Conservation (phyloP, 2,113 vertebrate species). For the Sminthopsis crassicaudata region DNA sequence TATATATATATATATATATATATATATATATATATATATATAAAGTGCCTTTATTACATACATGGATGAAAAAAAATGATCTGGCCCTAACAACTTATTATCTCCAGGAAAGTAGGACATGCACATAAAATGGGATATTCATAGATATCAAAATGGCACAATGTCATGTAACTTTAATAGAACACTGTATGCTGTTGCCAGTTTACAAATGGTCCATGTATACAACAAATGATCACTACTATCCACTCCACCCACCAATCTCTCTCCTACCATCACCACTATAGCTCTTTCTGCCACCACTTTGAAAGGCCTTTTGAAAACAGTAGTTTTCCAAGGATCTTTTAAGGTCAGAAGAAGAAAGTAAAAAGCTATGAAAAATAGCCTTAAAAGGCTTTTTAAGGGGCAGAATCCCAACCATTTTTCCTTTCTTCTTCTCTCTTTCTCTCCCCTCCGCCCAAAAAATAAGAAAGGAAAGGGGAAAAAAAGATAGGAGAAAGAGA, state of each 20-base stretch:
- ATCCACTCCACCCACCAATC: background rate
- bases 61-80: background rate
- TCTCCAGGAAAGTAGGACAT: background rate
- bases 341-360: background rate
- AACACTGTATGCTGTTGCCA: background rate
- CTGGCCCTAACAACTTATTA: background rate
- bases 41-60: background rate
- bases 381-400: background rate
- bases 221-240: background rate
- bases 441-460: too few species aligned
- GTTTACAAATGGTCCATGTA: background rate
- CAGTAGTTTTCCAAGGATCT: background rate
- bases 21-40: too few species aligned
- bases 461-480: background rate
- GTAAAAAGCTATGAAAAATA: background rate
- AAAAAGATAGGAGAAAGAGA: too few species aligned
- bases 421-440: too few species aligned
- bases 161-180: slow-evolving; percentile 6
- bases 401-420: background rate
- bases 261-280: background rate
- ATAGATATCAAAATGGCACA: background rate
- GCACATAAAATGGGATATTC: background rate
- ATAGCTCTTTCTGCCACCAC: background rate
- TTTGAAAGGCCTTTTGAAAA: background rate
- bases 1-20: too few species aligned